phyloP scores from a whole-genome alignment of 2,797 vertebrate genomes.

The Rachycentron canadum region DNA sequence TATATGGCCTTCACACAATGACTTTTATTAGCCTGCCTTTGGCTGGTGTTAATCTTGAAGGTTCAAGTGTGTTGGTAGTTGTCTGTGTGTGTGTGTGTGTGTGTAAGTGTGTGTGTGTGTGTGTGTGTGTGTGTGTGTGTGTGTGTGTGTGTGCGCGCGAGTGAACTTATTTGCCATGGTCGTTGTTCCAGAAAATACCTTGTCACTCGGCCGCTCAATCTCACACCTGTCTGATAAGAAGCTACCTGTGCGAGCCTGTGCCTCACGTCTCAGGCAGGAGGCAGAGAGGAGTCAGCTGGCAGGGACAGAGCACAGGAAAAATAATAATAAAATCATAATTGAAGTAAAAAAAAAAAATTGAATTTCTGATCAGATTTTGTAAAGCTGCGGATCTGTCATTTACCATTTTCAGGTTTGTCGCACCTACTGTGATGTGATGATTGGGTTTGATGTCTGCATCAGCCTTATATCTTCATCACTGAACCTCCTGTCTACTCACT shows the following conservation, averaged over 20 bases:
- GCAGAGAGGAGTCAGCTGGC: constrained; percentile 14
- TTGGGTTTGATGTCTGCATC: constrained; percentile 6
- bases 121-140: constrained; percentile 33
- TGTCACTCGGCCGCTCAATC: constrained; percentile 40
- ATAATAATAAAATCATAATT: not conserved
- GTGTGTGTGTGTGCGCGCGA: constrained; percentile 38
- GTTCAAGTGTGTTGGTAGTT: constrained; percentile 46
- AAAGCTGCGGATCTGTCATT: not conserved
- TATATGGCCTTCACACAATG: constrained; percentile 62
- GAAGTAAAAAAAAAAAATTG: not conserved
- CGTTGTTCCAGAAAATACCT: constrained; percentile 55
- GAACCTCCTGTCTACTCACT: not conserved
- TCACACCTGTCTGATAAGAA: constrained; percentile 71
- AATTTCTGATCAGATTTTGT: not conserved
- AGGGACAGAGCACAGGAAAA: not conserved
- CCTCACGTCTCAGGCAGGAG: constrained; percentile 25
- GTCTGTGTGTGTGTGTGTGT: constrained; percentile 34
- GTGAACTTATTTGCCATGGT: constrained; percentile 60
- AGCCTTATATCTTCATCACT: not conserved
- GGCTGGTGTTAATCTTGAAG: constrained; percentile 60
- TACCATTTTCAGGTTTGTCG: not conserved
- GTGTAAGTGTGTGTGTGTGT: constrained; percentile 36
- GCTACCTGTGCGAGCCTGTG: constrained; percentile 51
- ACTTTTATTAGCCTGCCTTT: constrained; percentile 74
- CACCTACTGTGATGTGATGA: not conserved